Conservation (phyloP, 2,113 vertebrate species). For the Apodemus sylvaticus region DNA sequence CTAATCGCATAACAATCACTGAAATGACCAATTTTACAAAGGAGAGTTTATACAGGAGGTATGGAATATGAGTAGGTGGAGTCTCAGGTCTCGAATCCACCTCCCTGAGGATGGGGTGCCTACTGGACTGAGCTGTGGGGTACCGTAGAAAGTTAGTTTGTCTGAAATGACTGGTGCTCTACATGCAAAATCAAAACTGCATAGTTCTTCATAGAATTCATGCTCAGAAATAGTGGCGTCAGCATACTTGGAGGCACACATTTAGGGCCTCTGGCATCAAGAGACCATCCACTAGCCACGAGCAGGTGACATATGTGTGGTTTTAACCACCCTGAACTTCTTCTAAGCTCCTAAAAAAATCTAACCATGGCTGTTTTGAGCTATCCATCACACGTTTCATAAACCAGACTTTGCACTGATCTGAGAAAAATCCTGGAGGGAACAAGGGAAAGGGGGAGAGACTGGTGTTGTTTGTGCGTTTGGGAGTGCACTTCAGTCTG, state of each 20-base stretch:
- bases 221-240: neutral
- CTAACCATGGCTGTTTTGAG: too few relatives aligned
- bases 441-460: neutral
- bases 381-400: neutral
- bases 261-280: neutral
- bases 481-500: too few relatives aligned
- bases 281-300: too few relatives aligned
- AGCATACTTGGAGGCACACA: neutral
- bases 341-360: neutral
- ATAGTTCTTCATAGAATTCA: neutral
- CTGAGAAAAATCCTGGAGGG: neutral
- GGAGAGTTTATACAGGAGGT: neutral
- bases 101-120: neutral
- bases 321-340: neutral
- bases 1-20: neutral
- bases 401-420: neutral
- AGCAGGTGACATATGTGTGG: neutral
- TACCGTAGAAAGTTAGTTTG: neutral
- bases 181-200: neutral
- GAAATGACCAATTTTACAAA: neutral
- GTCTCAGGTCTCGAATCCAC: neutral
- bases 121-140: neutral
- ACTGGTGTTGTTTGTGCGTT: neutral
- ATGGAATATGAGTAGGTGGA: neutral
- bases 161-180: neutral